Percentiles rank a stretch among this genome's conserved stretches.
Conservation (phyloP, 2,113 vertebrate species). For the Centropus bengalensis region DNA sequence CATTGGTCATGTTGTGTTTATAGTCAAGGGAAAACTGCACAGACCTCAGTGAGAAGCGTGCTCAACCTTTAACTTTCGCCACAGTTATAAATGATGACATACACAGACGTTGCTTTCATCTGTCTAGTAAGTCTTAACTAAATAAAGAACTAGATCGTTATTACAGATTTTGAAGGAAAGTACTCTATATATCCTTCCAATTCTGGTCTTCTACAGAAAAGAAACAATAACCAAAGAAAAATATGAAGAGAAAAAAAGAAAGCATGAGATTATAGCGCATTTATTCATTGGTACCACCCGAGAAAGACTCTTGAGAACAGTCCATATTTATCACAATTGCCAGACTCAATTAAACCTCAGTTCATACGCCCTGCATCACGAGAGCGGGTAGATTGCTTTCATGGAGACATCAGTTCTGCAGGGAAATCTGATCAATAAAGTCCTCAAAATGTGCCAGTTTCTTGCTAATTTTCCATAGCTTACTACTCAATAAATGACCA, state of each 20-base stretch:
- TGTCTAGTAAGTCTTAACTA: not conserved
- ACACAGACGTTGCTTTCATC: not conserved
- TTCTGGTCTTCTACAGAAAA: not conserved
- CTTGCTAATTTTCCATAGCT: conserved; percentile 15
- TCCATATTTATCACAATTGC: not conserved
- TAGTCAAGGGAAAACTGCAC: not conserved
- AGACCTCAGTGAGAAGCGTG: not conserved
- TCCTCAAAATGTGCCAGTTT: not conserved
- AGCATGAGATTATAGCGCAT: not conserved
- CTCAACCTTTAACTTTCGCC: not conserved
- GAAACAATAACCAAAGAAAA: not conserved
- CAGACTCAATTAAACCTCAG: not conserved
- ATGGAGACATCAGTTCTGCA: not conserved
- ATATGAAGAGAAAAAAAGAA: not conserved
- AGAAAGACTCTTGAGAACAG: not conserved
- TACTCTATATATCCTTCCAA: not conserved
- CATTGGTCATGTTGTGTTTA: not conserved
- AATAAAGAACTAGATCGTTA: not conserved
- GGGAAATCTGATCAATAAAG: not conserved
- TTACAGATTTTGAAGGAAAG: not conserved
- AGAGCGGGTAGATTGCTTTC: not conserved
- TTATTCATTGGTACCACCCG: not conserved
- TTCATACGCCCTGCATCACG: not conserved
- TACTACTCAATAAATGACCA: not conserved
- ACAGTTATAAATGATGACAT: not conserved